These are phyloP conservation scores for Drosophila atroscutellata DNA, from an alignment of 2,888 invertebrate genomes.

Conservation along the genomic window DNA sequence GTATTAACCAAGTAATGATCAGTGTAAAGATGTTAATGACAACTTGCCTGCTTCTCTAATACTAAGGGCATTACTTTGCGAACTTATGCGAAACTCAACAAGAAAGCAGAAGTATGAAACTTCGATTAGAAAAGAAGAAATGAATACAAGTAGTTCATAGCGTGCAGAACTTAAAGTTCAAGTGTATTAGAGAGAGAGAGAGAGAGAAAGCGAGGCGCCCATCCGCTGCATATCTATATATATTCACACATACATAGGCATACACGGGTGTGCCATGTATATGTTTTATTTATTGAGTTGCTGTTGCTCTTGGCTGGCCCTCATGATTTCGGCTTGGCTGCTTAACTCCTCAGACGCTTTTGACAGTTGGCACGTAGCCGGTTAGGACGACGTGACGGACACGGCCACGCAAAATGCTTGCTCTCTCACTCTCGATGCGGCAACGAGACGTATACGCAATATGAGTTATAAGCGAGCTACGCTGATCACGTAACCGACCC, in stretches of 20 bases:
- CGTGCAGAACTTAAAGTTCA: conserved; percentile 6
- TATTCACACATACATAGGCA: not conserved
- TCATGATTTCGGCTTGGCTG: conserved; percentile 18
- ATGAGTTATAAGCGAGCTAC: conserved; percentile 71
- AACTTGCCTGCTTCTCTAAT: not conserved
- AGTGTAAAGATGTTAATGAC: not conserved
- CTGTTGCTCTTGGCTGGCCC: conserved; percentile 32
- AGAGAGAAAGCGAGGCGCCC: no score
- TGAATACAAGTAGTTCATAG: not conserved
- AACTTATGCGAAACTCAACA: not conserved
- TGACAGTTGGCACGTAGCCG: conserved; percentile 60
- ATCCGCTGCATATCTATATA: not conserved
- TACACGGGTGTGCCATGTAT: not conserved
- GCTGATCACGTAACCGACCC: conserved; percentile 70
- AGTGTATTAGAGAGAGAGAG: not conserved
- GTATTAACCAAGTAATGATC: not conserved
- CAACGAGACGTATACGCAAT: conserved; percentile 60
- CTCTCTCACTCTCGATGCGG: conserved; percentile 11
- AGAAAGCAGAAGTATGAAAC: not conserved
- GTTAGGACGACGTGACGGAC: conserved; percentile 40
- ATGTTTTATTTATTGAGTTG: conserved; percentile 68
- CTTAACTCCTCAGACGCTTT: conserved; percentile 24
- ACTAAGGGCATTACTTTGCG: not conserved
- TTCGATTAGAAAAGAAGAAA: not conserved
- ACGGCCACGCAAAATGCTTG: conserved; percentile 23